Base-by-base conservation (phyloP, 2,113 vertebrate species). In the Microcebus tavaratra region DNA sequence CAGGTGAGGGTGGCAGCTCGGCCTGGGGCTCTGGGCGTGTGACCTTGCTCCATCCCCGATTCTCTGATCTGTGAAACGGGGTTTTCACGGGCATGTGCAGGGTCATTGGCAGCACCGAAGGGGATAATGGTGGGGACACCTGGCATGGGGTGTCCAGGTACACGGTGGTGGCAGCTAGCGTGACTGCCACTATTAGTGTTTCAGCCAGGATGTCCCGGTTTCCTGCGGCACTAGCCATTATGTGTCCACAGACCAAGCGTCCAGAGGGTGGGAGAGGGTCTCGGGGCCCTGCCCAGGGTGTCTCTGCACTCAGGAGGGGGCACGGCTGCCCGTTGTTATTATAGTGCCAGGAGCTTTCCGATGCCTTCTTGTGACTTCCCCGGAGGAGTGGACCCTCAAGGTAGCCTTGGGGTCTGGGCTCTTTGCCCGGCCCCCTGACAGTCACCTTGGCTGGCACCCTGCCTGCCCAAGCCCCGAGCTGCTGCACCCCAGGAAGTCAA, bases 401-500 rank as follows among this genome's bases (percentile, higher is more conserved):
- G 90, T 92, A 93, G 94, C 93, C 67, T 79, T 96, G 72, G 42
- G 42, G n/a, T 70, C 80, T 70, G 29, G 93, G 84, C 53, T 50
- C 15, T n/a, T 3, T 92, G 90, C 68, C 88, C 13, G 3, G 61
- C 59, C 48, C 84, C 82, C 67, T 72, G 11, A 25, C 18, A 1
- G 0, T 68, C 36, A 15, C 91, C 15, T 15, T 23, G 0, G 18
- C 25, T 42, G 89, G 48, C 31, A 3, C 42, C 42, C 87, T 94
- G 90, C 73, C 90, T 53, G 45, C 39, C 70, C 4, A 83, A 67
- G 67, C 34, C 63, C 45, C 0, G 3, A 93, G 90, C 61, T 29
- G 15, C 73, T 0, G 14, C 68, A 78, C 85, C 79, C 18, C 72
- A 0, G 34, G 61, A 86, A 93, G 93, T 98, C 97, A 84, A 83